phyloP scores from a whole-genome alignment of 2,888 invertebrate genomes.

The Synergus japonicus region DNA sequence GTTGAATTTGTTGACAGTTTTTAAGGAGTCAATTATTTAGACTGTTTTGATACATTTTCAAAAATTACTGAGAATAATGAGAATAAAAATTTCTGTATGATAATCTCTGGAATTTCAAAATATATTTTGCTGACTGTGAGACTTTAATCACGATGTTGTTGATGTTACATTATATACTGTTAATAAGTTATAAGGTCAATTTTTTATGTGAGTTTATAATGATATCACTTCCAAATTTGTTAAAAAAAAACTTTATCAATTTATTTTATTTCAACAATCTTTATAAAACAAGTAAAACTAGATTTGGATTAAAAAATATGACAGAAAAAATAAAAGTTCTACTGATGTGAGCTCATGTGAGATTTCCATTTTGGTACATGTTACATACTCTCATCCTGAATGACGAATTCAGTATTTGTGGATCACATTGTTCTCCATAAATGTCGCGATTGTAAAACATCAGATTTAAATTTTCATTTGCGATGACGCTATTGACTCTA shows the following conservation, averaged over 20 bases:
- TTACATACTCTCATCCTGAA: background rate
- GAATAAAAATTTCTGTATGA: background rate
- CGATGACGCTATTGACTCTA: background rate
- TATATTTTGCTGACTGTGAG: background rate
- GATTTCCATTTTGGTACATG: slow-evolving; percentile 42
- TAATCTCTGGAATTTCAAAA: background rate
- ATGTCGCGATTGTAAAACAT: slow-evolving; percentile 23
- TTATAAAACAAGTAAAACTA: background rate
- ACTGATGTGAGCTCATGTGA: slow-evolving; percentile 47
- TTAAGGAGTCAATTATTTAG: background rate
- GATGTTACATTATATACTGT: background rate
- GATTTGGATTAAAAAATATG: background rate
- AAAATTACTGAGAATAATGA: too few relatives aligned
- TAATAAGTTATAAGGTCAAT: background rate
- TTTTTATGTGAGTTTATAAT: background rate
- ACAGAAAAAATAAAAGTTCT: slow-evolving; percentile 43
- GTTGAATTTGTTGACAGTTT: too few relatives aligned
- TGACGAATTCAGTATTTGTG: slow-evolving; percentile 34
- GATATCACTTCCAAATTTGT: background rate
- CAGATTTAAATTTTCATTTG: slow-evolving; percentile 19
- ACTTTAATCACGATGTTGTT: background rate
- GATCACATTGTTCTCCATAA: slow-evolving; percentile 36
- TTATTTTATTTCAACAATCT: background rate
- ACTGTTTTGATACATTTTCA: background rate
- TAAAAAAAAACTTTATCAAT: background rate